phyloP scores from a whole-genome alignment of 2,888 invertebrate species.

The Dynastes maya region DNA sequence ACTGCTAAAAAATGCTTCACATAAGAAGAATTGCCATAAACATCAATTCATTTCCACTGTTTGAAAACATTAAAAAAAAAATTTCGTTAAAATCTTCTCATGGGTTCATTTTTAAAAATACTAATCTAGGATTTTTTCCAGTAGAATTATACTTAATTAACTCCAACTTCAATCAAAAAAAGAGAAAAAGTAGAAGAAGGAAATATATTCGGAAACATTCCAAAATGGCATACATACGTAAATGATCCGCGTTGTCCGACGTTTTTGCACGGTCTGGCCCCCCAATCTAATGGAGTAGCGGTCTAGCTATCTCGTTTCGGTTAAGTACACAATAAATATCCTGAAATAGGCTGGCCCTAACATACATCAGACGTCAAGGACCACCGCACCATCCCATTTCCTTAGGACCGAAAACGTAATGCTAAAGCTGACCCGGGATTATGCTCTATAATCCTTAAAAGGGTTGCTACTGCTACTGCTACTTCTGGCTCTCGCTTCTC shows the following conservation, averaged over 20 bases:
- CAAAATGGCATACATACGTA: constrained; percentile 11
- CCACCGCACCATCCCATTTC: constrained; percentile 67
- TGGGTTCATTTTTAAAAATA: too few species aligned
- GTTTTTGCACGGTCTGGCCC: constrained; percentile 46
- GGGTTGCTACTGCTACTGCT: constrained; percentile 40
- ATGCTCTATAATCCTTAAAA: constrained; percentile 53
- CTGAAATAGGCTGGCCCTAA: constrained; percentile 67
- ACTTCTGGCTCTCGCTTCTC: not conserved
- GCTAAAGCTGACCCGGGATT: constrained; percentile 53
- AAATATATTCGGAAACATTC: constrained; percentile 25
- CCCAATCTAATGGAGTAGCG: constrained; percentile 51
- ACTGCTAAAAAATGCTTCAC: too few species aligned
- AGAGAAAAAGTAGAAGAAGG: not conserved
- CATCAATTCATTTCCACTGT: too few species aligned
- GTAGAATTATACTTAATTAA: not conserved
- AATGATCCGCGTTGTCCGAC: constrained; percentile 39
- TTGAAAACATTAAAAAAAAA: too few species aligned
- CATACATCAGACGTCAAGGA: constrained; percentile 67
- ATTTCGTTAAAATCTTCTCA: too few species aligned
- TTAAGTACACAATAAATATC: constrained; percentile 71
- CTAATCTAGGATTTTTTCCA: too few species aligned
- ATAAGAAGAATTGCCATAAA: too few species aligned
- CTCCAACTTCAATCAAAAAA: not conserved
- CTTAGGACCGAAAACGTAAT: constrained; percentile 66
- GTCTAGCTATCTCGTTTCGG: constrained; percentile 66